These are phyloP conservation scores for Orcinus orca DNA, from an alignment of 2,113 vertebrate species.

Conservation along the genomic window DNA sequence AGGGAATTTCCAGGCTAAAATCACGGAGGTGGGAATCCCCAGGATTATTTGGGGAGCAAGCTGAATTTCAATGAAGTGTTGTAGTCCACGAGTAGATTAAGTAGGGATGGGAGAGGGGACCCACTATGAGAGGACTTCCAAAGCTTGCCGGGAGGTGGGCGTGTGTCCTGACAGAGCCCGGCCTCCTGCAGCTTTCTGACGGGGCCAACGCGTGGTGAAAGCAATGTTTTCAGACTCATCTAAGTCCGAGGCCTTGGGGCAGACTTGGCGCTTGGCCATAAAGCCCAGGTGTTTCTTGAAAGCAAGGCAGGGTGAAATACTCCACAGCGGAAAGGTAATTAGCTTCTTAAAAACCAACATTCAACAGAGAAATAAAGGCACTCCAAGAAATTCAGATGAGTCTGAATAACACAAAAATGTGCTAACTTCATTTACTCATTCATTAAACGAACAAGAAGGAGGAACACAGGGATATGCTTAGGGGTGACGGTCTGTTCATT, in stretches of 20 bases:
- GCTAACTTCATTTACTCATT: neutral
- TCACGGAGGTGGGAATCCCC: no score
- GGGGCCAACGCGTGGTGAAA: rapidly evolving
- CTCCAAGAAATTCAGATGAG: neutral
- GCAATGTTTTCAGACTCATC: neutral
- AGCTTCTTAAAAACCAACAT: neutral
- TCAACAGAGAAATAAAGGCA: neutral
- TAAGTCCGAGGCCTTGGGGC: neutral
- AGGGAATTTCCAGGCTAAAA: neutral
- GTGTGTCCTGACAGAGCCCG: neutral
- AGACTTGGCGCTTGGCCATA: neutral
- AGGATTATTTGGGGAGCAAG: neutral
- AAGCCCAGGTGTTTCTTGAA: neutral
- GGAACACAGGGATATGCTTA: rapidly evolving
- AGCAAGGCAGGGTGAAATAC: no score
- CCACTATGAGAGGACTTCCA: neutral
- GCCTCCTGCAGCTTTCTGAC: neutral
- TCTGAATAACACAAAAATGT: neutral
- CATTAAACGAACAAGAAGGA: neutral
- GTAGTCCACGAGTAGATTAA: rapidly evolving
- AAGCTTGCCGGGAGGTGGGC: neutral
- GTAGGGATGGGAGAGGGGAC: neutral
- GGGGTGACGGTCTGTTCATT: neutral
- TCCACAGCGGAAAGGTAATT: neutral
- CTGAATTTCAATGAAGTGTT: neutral